phyloP scores from a whole-genome alignment of 2,888 invertebrate genomes.

The Mamestra brassicae region DNA sequence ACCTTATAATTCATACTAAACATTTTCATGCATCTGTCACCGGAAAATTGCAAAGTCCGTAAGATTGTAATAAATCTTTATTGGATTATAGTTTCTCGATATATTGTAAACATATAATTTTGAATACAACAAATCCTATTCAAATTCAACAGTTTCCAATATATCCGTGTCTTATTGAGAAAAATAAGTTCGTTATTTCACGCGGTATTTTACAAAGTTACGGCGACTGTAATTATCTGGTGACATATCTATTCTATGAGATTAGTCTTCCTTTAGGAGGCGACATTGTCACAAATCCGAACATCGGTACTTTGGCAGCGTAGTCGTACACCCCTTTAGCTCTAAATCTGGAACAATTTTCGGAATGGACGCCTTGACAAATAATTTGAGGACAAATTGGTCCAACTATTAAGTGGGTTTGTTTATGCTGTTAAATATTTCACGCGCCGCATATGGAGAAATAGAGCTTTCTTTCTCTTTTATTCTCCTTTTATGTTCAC shows the following conservation, averaged over 20 bases:
- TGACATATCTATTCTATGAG: slow-evolving; percentile 70
- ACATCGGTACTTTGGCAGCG: slow-evolving; percentile 78
- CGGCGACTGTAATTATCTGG: too few relatives aligned
- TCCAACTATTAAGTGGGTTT: slow-evolving; percentile 80
- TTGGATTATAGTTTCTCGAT: too few relatives aligned
- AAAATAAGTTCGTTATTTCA: too few relatives aligned
- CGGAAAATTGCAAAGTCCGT: too few relatives aligned
- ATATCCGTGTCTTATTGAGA: too few relatives aligned
- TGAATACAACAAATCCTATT: too few relatives aligned
- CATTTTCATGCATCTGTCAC: background rate
- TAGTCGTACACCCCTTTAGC: slow-evolving; percentile 80
- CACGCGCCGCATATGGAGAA: slow-evolving; percentile 52
- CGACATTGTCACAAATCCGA: slow-evolving; percentile 79
- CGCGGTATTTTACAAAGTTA: too few relatives aligned
- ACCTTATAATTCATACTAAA: too few relatives aligned
- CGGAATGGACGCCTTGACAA: slow-evolving; percentile 86
- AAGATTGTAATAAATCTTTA: too few relatives aligned
- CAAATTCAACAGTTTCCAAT: too few relatives aligned
- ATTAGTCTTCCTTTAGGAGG: slow-evolving; percentile 64
- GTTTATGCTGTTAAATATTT: slow-evolving; percentile 73
- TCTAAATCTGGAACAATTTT: slow-evolving; percentile 89
- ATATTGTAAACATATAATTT: too few relatives aligned
- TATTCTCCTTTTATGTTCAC: slow-evolving; percentile 48
- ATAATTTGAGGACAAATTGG: slow-evolving; percentile 87
- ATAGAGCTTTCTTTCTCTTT: slow-evolving; percentile 46